Percentiles rank a stretch among this genome's conserved stretches.
phyloP scores from a whole-genome alignment of 2,888 invertebrate genomes.

The Volucella bombylans region DNA sequence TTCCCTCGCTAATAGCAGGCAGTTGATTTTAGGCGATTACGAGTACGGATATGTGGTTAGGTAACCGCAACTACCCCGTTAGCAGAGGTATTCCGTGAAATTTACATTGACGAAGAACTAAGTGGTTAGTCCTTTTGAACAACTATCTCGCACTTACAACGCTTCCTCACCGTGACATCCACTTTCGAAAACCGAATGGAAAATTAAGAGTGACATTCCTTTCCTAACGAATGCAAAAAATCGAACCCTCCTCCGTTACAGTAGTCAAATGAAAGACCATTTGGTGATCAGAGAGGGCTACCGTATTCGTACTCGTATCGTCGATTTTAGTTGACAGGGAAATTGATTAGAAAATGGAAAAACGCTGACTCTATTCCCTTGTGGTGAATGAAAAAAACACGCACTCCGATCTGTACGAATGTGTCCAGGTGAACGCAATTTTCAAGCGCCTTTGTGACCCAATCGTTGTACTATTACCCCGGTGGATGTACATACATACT shows the following conservation, averaged over 20 bases:
- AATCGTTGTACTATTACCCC: constrained; percentile 4
- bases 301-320: neutral
- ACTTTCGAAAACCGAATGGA: no score
- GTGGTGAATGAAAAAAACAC: neutral
- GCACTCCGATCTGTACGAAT: neutral
- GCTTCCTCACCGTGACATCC: no score
- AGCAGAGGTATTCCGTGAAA: neutral
- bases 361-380: neutral
- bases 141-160: no score
- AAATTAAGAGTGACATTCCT: no score
- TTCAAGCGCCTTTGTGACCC: constrained; percentile 24
- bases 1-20: constrained; percentile 19
- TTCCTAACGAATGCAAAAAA: no score
- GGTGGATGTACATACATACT: neutral
- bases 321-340: neutral
- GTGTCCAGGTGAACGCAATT: constrained; percentile 10
- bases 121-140: no score
- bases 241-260: neutral
- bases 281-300: neutral
- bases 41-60: neutral
- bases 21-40: neutral
- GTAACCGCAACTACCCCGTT: neutral
- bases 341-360: constrained; percentile 34
- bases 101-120: neutral
- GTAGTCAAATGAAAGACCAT: constrained; percentile 4